phyloP scores from a whole-genome alignment of 2,888 invertebrate species.

The Catocala sponsa region DNA sequence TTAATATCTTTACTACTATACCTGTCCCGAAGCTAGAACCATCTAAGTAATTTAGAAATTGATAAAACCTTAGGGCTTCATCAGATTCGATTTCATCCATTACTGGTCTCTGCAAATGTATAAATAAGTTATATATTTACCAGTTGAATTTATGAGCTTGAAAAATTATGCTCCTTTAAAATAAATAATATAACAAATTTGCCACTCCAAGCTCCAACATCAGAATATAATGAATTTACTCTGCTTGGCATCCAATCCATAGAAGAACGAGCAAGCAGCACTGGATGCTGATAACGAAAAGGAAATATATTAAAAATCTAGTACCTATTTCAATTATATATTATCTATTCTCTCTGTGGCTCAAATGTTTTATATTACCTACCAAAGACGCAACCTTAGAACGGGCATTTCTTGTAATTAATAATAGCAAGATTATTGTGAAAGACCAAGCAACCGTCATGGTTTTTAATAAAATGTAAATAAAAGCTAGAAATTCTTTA shows the following conservation, averaged over 20 bases:
- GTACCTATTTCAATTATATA: neutral
- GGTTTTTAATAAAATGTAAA: neutral
- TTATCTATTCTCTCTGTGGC: neutral
- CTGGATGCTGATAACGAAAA: conserved; percentile 72
- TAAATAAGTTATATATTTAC: neutral
- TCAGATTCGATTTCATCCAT: conserved; percentile 86
- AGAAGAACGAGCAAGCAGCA: conserved; percentile 79
- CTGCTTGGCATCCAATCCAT: conserved; percentile 85
- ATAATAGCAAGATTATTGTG: conserved; percentile 1
- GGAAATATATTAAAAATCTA: neutral
- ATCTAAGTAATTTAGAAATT: conserved; percentile 83
- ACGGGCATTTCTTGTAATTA: conserved; percentile 14
- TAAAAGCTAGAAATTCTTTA: no score
- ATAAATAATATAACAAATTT: conserved; percentile 71
- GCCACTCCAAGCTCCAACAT: conserved; percentile 85
- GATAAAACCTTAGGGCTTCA: conserved; percentile 81
- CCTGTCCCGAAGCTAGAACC: conserved; percentile 85
- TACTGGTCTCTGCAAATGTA: conserved; percentile 75
- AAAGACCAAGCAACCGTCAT: conserved; percentile 8
- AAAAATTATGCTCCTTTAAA: neutral
- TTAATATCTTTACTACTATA: conserved; percentile 29
- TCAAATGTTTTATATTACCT: conserved; percentile 9
- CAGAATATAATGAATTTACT: conserved; percentile 82
- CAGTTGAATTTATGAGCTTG: neutral
- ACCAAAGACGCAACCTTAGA: conserved; percentile 45